phyloP scores from a whole-genome alignment of 2,888 invertebrate genomes.

The Crepidodera aurea region DNA sequence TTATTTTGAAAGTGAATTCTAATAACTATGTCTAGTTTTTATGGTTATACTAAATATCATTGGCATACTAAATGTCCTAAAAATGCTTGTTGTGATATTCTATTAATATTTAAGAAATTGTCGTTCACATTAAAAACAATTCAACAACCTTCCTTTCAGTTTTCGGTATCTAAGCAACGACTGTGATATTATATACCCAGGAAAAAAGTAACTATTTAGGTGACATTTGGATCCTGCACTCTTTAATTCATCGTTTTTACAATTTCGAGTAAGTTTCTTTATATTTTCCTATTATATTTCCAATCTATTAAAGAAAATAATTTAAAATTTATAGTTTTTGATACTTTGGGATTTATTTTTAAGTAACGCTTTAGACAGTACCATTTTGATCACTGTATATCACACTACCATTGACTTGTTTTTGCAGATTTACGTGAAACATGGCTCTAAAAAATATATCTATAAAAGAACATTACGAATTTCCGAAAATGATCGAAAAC shows the following conservation, averaged over 20 bases:
- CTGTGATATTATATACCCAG: not conserved
- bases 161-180: conserved; percentile 12
- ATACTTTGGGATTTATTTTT: not conserved
- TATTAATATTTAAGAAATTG: too few relatives aligned
- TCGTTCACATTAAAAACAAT: not conserved
- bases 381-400: not conserved
- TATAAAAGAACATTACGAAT: conserved; percentile 29
- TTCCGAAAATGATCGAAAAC: conserved; percentile 28
- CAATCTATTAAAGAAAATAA: not conserved
- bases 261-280: conserved; percentile 18
- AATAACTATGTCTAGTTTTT: not conserved
- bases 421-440: conserved; percentile 27
- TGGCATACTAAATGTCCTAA: too few relatives aligned
- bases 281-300: not conserved
- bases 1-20: too few relatives aligned
- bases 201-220: not conserved
- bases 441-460: conserved; percentile 32
- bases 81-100: too few relatives aligned
- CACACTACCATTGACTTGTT: conserved; percentile 34
- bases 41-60: too few relatives aligned
- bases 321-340: not conserved
- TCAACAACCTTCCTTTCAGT: not conserved
- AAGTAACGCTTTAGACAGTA: not conserved
- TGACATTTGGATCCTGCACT: conserved; percentile 25
- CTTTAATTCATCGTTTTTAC: conserved; percentile 15